Evolutionary conservation across 2,113 vertebrate genomes (phyloP).

Genomic region (Proteles cristata): DNA sequence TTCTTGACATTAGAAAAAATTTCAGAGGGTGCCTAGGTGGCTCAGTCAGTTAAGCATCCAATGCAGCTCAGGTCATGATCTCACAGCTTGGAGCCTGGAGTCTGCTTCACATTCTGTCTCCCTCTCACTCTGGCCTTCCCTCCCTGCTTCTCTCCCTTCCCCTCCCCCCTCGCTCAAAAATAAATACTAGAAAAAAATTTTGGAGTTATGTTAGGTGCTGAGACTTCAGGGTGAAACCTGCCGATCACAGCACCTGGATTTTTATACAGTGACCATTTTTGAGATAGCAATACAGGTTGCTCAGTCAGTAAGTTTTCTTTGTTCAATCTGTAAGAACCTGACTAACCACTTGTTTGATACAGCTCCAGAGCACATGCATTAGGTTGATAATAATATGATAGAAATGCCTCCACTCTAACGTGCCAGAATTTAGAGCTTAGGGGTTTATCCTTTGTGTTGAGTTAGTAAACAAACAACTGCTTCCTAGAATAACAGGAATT

Average conservation of each 20-base stretch:
- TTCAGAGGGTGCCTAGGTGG: not conserved
- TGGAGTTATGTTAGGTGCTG: conserved; percentile 32
- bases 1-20: conserved; percentile 65
- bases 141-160: too few relatives aligned
- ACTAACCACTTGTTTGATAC: conserved; percentile 9
- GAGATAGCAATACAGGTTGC: not conserved
- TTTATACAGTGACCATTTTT: conserved; percentile 19
- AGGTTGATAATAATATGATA: conserved; percentile 7
- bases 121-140: too few relatives aligned
- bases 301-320: conserved; percentile 29
- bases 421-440: not conserved
- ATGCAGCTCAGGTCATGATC: too few relatives aligned
- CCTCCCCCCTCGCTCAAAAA: too few relatives aligned
- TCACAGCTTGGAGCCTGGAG: too few relatives aligned
- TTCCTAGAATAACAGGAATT: conserved; percentile 53
- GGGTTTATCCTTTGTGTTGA: conserved; percentile 14
- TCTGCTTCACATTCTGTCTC: too few relatives aligned
- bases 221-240: conserved; percentile 3
- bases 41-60: too few relatives aligned
- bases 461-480: conserved; percentile 55
- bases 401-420: conserved; percentile 6
- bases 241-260: not conserved
- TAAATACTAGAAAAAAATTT: not conserved
- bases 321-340: conserved; percentile 28
- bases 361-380: not conserved